These are phyloP conservation scores for Iselma pallidipennis DNA, from an alignment of 2,888 invertebrate species.

Conservation along the genomic window DNA sequence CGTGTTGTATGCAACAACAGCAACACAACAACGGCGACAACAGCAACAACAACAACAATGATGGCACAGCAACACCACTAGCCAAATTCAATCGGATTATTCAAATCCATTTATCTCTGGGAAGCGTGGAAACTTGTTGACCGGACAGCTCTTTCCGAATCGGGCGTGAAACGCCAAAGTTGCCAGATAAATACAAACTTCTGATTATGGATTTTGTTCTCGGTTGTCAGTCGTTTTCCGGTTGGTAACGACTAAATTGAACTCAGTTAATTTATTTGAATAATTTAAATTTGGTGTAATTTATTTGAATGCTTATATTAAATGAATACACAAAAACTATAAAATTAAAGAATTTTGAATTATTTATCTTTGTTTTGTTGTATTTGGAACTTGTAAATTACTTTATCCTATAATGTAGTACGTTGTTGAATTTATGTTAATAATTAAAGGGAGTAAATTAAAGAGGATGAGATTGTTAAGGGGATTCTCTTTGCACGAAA, in stretches of 20 bases:
- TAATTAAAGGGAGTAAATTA: neutral
- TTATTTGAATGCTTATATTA: neutral
- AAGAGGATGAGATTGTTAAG: neutral
- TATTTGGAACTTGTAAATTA: no score
- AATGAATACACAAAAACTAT: no score
- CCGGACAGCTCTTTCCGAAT: constrained; percentile 18
- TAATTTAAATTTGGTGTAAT: neutral
- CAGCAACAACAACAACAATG: constrained; percentile 12
- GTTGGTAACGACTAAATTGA: constrained; percentile 6
- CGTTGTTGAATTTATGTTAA: no score
- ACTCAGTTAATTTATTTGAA: constrained; percentile 17
- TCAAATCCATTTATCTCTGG: constrained; percentile 32
- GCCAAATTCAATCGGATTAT: constrained; percentile 31
- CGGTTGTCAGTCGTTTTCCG: constrained; percentile 1
- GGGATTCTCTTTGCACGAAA: no score
- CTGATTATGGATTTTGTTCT: constrained; percentile 14
- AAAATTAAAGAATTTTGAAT: no score
- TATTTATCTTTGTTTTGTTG: neutral
- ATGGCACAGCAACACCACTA: no score
- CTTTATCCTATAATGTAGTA: no score
- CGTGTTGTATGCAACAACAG: constrained; percentile 27
- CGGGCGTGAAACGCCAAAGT: constrained; percentile 25
- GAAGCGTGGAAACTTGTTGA: constrained; percentile 31
- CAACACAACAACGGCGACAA: constrained; percentile 6
- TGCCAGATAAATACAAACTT: constrained; percentile 21